Percentiles rank a stretch among this genome's conserved stretches.
Conservation (phyloP, 2,888 invertebrate genomes). For the Dryadula phaetusa region DNA sequence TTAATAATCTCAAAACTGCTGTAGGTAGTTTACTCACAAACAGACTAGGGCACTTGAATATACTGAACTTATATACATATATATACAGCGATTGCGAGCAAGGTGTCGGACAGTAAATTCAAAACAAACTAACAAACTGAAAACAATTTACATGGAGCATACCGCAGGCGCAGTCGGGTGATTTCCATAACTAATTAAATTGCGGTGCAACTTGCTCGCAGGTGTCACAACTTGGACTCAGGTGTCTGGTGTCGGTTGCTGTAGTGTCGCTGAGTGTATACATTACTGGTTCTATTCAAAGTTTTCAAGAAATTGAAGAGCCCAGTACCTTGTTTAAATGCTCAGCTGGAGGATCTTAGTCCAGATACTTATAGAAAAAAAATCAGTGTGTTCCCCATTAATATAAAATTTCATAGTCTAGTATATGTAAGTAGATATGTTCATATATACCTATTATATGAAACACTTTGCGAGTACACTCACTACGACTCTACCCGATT, state of each 20-base stretch:
- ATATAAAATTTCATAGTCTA: no score
- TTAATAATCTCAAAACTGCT: not conserved
- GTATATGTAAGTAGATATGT: no score
- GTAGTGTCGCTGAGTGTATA: conserved; percentile 27
- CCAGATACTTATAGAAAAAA: no score
- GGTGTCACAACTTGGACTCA: conserved; percentile 45
- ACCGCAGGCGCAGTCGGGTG: conserved; percentile 42
- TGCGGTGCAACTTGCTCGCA: conserved; percentile 51
- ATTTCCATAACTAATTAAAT: conserved; percentile 61
- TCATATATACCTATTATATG: no score
- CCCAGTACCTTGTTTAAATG: not conserved
- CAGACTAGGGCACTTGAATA: not conserved
- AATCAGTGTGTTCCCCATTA: no score
- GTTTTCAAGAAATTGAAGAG: not conserved
- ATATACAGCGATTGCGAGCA: conserved; percentile 26
- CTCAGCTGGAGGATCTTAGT: not conserved
- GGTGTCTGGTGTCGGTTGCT: conserved; percentile 24
- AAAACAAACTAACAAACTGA: conserved; percentile 56
- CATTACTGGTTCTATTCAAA: not conserved
- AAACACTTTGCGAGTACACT: not conserved
- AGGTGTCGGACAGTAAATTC: conserved; percentile 38
- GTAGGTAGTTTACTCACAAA: not conserved
- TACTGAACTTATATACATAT: not conserved
- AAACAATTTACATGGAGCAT: conserved; percentile 58
- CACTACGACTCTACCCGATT: not conserved